Evolutionary conservation across 37 sponge, comb jelly and placozoan genomes (phyloP).

Genomic region (Aplysina aerophoba): DNA sequence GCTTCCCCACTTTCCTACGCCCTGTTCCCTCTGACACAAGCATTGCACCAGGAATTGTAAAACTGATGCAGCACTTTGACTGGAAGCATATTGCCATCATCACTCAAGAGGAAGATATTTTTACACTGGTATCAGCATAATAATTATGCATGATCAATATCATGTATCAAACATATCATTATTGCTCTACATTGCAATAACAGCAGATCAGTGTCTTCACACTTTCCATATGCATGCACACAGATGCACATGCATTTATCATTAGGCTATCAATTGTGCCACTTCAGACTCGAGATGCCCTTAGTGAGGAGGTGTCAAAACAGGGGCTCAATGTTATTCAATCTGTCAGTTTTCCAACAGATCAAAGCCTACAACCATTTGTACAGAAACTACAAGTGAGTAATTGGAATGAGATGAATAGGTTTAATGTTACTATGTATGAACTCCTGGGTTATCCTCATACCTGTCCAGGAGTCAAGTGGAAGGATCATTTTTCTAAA

Average conservation of each 20-base stretch:
- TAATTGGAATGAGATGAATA: too few species aligned
- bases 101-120: constrained; percentile 22
- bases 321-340: neutral
- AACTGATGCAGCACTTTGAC: constrained; percentile 10
- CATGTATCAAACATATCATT: neutral
- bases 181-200: too few species aligned
- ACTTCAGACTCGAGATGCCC: neutral
- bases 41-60: neutral
- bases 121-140: neutral
- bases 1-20: constrained; percentile 33
- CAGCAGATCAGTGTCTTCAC: neutral
- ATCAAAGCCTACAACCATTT: neutral
- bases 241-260: too few species aligned
- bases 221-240: neutral
- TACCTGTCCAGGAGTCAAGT: constrained; percentile 44
- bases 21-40: constrained; percentile 9
- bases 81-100: constrained; percentile 21
- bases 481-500: constrained; percentile 67
- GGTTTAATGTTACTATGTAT: too few species aligned
- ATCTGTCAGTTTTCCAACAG: neutral
- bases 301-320: neutral
- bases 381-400: neutral
- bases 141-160: neutral
- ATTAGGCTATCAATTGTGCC: neutral
- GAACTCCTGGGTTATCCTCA: too few species aligned